These are phyloP conservation scores for Iselma pallidipennis DNA, from an alignment of 2,888 invertebrate species.

Conservation along the genomic window DNA sequence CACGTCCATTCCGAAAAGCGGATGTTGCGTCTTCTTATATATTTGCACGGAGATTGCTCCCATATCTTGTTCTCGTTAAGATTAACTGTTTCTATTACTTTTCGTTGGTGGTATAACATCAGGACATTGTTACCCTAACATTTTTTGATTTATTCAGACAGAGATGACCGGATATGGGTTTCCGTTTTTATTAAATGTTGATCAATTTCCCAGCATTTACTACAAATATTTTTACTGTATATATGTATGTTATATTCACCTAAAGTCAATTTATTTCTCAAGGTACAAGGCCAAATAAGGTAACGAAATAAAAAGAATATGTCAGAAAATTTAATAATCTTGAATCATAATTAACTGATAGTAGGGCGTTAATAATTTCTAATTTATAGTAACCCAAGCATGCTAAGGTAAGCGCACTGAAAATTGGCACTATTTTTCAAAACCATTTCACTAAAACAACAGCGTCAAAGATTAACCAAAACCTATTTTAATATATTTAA, in stretches of 20 bases:
- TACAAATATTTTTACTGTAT: too few species aligned
- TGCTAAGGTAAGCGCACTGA: too few species aligned
- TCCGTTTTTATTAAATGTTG: constrained; percentile 12
- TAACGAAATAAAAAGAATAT: too few species aligned
- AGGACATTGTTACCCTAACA: constrained; percentile 25
- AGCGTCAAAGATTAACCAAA: too few species aligned
- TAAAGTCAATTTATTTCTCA: background rate
- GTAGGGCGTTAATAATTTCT: too few species aligned
- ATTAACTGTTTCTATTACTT: constrained; percentile 34
- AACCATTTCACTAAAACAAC: too few species aligned
- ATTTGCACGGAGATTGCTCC: constrained; percentile 45
- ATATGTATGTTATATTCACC: constrained; percentile 5
- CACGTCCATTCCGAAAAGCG: constrained; percentile 40
- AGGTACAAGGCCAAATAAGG: too few species aligned
- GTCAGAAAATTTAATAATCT: too few species aligned
- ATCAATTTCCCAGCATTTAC: background rate
- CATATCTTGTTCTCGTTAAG: constrained; percentile 42
- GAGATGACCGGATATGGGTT: constrained; percentile 18
- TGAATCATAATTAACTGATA: too few species aligned
- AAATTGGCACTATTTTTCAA: too few species aligned
- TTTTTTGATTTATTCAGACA: constrained; percentile 17
- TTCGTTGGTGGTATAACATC: constrained; percentile 24
- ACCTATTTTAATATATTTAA: too few species aligned
- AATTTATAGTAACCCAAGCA: too few species aligned
- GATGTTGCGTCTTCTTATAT: constrained; percentile 43